Conservation (phyloP, 2,888 invertebrate species). For the Stenodera caucasica region DNA sequence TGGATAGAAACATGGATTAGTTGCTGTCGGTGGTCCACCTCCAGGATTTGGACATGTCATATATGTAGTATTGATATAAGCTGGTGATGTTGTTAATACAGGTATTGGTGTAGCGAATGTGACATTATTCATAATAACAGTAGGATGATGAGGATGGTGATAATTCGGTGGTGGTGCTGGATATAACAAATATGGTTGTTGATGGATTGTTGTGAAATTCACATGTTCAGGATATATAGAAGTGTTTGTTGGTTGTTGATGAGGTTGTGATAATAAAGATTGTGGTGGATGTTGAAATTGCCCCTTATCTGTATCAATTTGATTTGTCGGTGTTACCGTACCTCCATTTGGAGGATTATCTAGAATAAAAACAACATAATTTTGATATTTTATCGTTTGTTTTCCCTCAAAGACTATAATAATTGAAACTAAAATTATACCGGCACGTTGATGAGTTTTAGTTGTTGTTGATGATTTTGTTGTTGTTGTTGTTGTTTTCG, state of each 20-base stretch:
- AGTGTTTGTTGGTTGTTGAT: conserved; percentile 12
- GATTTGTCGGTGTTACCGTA: conserved; percentile 11
- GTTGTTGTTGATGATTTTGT: conserved; percentile 25
- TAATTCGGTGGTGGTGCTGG: conserved; percentile 14
- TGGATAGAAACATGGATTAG: neutral
- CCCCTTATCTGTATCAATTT: neutral
- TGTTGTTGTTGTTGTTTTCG: neutral
- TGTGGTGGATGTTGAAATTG: conserved; percentile 9
- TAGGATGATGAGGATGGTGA: conserved; percentile 8
- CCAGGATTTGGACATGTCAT: neutral
- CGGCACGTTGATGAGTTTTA: conserved; percentile 19
- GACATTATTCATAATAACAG: conserved; percentile 11
- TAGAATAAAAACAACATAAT: conserved; percentile 72
- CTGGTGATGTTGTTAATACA: neutral
- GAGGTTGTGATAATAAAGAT: conserved; percentile 10
- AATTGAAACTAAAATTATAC: neutral
- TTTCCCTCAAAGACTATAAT: neutral
- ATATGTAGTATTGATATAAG: neutral
- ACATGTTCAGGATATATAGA: conserved; percentile 16
- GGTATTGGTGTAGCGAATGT: conserved; percentile 11
- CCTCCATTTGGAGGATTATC: conserved; percentile 42
- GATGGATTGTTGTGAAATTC: conserved; percentile 10
- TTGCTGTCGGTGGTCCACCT: neutral
- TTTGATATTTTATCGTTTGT: conserved; percentile 24
- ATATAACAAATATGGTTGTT: conserved; percentile 3